These are phyloP conservation scores for Heteromyza rotundicornis DNA, from an alignment of 2,888 invertebrate species.

Conservation along the genomic window DNA sequence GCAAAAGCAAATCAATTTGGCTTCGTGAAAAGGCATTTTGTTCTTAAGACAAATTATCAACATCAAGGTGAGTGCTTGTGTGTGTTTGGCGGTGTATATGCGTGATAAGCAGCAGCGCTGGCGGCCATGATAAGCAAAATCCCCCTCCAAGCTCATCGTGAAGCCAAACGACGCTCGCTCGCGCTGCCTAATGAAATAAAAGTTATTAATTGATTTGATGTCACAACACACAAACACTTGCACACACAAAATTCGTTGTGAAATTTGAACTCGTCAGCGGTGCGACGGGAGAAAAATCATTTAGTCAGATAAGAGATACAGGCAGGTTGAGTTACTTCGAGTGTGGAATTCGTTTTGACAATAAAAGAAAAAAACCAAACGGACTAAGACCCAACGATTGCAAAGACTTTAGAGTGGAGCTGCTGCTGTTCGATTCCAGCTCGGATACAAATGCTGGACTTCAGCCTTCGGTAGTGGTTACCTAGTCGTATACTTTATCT, in stretches of 20 bases:
- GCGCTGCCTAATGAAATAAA: constrained; percentile 7
- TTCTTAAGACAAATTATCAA: constrained; percentile 1
- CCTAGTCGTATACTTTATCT: too few relatives aligned
- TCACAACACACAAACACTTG: neutral
- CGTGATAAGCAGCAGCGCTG: constrained; percentile 11
- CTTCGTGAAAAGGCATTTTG: neutral
- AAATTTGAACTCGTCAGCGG: constrained; percentile 2
- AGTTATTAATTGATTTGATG: constrained; percentile 14
- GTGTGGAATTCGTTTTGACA: too few relatives aligned
- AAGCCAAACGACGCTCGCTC: neutral
- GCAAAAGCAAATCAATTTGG: neutral
- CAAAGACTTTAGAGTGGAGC: too few relatives aligned
- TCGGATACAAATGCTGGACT: neutral
- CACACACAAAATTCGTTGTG: neutral
- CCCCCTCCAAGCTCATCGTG: neutral
- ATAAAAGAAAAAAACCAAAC: too few relatives aligned
- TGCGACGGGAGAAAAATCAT: constrained; percentile 15
- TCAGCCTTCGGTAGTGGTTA: too few relatives aligned
- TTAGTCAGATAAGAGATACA: neutral
- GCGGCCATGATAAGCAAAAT: neutral
- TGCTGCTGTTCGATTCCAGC: too few relatives aligned
- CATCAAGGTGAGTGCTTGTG: neutral
- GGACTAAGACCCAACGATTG: too few relatives aligned
- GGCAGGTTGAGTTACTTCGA: neutral
- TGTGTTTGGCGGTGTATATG: neutral